Evolutionary conservation across 1,140 invertebrate species (phyloP).

Genomic region (Drosophila elegans): DNA sequence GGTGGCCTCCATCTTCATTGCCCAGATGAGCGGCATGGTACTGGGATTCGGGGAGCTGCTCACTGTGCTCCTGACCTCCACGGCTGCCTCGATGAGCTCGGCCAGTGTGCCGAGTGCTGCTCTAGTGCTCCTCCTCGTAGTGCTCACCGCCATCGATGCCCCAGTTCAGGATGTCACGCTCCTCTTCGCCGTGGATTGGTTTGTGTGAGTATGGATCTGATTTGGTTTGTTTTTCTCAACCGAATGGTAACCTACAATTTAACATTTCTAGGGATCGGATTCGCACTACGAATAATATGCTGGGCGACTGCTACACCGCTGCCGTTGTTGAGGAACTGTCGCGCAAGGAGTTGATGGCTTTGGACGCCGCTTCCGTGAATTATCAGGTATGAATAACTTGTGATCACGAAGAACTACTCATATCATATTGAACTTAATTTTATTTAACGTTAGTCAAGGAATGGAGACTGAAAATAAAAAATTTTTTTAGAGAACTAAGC

Average conservation of each 20-base stretch:
- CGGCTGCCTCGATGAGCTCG: constrained; percentile 95
- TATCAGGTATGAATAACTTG: constrained; percentile 85
- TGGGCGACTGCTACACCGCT: constrained; percentile 94
- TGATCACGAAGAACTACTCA: no score
- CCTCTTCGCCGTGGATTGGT: constrained; percentile 95
- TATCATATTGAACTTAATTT: no score
- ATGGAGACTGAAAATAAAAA: no score
- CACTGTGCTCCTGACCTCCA: constrained; percentile 94
- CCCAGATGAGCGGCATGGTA: constrained; percentile 94
- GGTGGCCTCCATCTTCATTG: constrained; percentile 95
- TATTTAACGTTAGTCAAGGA: no score
- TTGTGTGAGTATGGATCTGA: constrained; percentile 90
- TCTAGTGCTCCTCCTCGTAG: constrained; percentile 93
- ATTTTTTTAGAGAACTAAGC: no score
- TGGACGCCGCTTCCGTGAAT: constrained; percentile 88
- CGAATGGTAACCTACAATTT: background rate
- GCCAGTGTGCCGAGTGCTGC: constrained; percentile 97
- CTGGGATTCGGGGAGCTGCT: constrained; percentile 92
- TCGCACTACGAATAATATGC: constrained; percentile 94
- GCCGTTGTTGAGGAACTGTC: constrained; percentile 94
- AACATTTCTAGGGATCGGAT: constrained; percentile 90
- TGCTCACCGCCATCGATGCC: constrained; percentile 93
- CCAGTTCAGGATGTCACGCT: constrained; percentile 93
- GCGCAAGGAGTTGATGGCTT: constrained; percentile 91
- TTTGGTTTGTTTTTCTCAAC: no score